A percentile compares a stretch with the other conserved stretches of the same genome.
These are phyloP conservation scores for Latrodectus geometricus DNA, from an alignment of 1,140 invertebrate genomes.

Conservation along the genomic window DNA sequence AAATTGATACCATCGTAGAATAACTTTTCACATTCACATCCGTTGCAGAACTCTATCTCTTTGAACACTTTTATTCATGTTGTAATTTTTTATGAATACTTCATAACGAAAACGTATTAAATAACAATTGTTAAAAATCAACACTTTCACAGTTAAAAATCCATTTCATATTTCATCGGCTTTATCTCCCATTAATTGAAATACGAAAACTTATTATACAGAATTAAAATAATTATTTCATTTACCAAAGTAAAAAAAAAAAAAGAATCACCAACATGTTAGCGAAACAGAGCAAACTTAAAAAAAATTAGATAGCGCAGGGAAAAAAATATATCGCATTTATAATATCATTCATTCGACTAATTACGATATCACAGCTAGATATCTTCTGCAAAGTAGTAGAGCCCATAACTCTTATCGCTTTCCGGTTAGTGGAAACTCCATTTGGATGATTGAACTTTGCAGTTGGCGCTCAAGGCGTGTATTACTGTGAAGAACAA, in stretches of 20 bases:
- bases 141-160: background rate
- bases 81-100: too few relatives aligned
- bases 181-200: background rate
- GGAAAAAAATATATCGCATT: background rate
- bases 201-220: background rate
- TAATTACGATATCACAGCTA: slow-evolving; percentile 3
- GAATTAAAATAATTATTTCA: background rate
- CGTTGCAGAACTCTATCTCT: too few relatives aligned
- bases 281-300: too few relatives aligned
- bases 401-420: slow-evolving; percentile 19
- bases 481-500: slow-evolving; percentile 20
- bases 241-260: too few relatives aligned
- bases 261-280: too few relatives aligned
- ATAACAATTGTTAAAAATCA: background rate
- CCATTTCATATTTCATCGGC: background rate
- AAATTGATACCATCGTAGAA: too few relatives aligned
- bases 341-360: slow-evolving; percentile 18
- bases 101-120: too few relatives aligned
- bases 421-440: slow-evolving; percentile 3
- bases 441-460: slow-evolving; percentile 38
- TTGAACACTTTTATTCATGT: too few relatives aligned
- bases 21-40: too few relatives aligned
- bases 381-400: slow-evolving; percentile 33
- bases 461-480: background rate
- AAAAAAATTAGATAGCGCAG: too few relatives aligned